Base-by-base conservation (phyloP, 2,797 vertebrate genomes). In the Darevskia nairensis region DNA sequence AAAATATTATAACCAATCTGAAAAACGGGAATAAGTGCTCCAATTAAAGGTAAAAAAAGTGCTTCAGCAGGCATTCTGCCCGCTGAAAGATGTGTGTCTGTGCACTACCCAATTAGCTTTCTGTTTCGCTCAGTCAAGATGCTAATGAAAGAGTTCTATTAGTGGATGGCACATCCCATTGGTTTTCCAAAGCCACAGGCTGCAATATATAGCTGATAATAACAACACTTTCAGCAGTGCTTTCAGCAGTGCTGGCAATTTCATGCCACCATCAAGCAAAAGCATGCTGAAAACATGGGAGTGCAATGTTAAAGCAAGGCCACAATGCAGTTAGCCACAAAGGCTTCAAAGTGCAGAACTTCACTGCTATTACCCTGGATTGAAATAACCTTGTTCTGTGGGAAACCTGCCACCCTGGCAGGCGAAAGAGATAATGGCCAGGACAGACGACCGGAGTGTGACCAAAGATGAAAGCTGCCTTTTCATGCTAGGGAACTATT, bases 171-270 rank as follows among this genome's bases (percentile, higher is more conserved):
- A 1, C 59, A 1, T 17, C 81, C 76, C 21, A 46, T n/a, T 85
- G 69, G 32, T 68, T 80, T 77, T 13, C 78, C 71, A 81, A 76
- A 71, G 39, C 66, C 82, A 71, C 35, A 61, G 50, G 61, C 29
- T 44, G 77, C 82, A 82, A 85, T 71, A 78, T 77, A 88, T 88
- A 69, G 46, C 72, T 78, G 79, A 82, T 82, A 85, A 71, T 81
- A 46, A 80, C 13, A 55, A 41, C 5, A 23, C 41, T 66, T 29
- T 32, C 29, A 8, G 46, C 50, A 39, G 75, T 44, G 69, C 13
- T 79, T 29, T 55, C 29, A 80, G 66, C 32, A 6, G 27, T 23
- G 4, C 78, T 85, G 41, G 66, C 46, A 64, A 8, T 66, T 61
- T 64, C 64, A 85, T 41, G 79, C 79, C 74, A 66, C 71, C 46